Evolutionary conservation across 2,888 invertebrate genomes (phyloP).

Genomic region (Agrochola lota): DNA sequence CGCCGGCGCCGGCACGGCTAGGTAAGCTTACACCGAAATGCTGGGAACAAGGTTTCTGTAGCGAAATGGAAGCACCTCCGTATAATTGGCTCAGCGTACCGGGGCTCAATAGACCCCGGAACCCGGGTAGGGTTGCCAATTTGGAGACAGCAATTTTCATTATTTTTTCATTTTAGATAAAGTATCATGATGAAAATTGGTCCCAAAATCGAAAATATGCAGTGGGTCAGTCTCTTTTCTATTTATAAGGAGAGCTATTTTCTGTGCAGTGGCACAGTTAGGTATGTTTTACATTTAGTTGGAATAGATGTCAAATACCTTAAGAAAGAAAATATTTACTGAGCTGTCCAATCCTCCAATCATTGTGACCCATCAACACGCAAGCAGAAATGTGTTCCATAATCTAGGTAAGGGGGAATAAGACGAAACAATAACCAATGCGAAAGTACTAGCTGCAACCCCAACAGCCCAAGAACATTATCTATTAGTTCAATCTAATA

Average conservation of each 20-base stretch:
- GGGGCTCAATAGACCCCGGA: neutral
- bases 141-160: neutral
- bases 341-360: neutral
- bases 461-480: neutral
- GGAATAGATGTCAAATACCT: neutral
- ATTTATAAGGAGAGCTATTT: neutral
- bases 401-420: neutral
- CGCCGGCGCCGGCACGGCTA: neutral
- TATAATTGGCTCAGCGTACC: slow-evolving; percentile 33
- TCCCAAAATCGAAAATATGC: neutral
- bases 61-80: slow-evolving; percentile 15
- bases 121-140: slow-evolving; percentile 33
- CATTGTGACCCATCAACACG: too few relatives aligned
- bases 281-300: neutral
- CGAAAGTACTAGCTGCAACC: neutral
- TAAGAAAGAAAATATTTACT: neutral
- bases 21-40: slow-evolving; percentile 16
- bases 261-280: neutral
- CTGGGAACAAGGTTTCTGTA: slow-evolving; percentile 35
- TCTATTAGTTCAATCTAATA: neutral
- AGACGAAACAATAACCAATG: neutral
- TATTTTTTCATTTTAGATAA: neutral
- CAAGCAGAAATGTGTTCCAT: too few relatives aligned
- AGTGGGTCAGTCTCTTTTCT: neutral
- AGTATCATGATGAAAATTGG: neutral